A percentile compares a stretch with the other conserved stretches of the same genome.
phyloP scores from a whole-genome alignment of 1,140 invertebrate genomes.

The Metopolophium dirhodum region DNA sequence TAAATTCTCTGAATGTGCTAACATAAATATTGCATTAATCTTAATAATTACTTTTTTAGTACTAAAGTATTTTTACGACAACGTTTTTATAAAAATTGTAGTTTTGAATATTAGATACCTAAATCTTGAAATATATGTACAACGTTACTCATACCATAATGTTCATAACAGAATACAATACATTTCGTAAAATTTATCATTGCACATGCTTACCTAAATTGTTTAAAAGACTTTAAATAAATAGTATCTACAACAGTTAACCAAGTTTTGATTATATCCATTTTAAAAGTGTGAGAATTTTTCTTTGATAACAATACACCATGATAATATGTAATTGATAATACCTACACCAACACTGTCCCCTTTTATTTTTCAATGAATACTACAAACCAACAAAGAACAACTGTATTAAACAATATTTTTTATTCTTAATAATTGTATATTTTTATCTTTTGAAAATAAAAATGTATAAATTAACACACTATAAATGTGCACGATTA shows the following conservation, averaged over 20 bases:
- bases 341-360: background rate
- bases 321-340: background rate
- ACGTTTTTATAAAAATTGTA: background rate
- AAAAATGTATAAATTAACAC: background rate
- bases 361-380: background rate
- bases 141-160: background rate
- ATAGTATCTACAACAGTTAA: background rate
- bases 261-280: background rate
- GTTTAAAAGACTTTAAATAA: background rate
- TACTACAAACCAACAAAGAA: background rate
- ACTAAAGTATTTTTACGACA: background rate
- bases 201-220: background rate
- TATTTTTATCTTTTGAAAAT: background rate
- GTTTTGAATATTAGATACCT: background rate
- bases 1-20: background rate
- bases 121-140: background rate
- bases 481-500: background rate
- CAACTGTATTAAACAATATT: background rate
- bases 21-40: background rate
- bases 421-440: background rate
- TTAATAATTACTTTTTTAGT: background rate
- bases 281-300: background rate
- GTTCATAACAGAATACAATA: background rate
- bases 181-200: background rate
- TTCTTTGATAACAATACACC: background rate